Evolutionary conservation across 2,888 invertebrate genomes (phyloP).

Genomic region (Atherix ibis): DNA sequence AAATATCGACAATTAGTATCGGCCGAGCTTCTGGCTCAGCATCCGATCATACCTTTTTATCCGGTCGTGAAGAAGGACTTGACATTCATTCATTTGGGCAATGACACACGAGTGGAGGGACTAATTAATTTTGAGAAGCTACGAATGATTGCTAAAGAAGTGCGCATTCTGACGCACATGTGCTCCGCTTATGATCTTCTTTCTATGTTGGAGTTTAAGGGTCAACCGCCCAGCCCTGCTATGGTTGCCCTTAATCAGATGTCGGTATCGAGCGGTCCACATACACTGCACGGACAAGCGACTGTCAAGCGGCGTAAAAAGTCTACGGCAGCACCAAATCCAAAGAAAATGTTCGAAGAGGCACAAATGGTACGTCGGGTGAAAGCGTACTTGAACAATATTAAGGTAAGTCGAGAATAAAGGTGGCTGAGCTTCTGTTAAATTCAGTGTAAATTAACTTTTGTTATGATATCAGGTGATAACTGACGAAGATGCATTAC

Average conservation of each 20-base stretch:
- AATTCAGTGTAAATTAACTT: too few relatives aligned
- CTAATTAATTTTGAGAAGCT: conserved; percentile 96
- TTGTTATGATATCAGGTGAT: too few relatives aligned
- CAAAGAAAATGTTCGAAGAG: conserved; percentile 98
- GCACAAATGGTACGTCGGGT: conserved; percentile 97
- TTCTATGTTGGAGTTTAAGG: conserved; percentile 69
- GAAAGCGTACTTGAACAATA: conserved; percentile 84
- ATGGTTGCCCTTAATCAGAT: conserved; percentile 80
- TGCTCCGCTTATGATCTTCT: conserved; percentile 82
- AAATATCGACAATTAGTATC: conserved; percentile 91
- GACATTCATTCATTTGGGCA: conserved; percentile 95
- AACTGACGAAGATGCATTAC: conserved; percentile 79
- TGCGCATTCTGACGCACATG: conserved; percentile 79
- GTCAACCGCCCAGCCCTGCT: conserved; percentile 73
- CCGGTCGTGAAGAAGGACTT: conserved; percentile 88
- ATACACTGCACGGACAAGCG: conserved; percentile 43
- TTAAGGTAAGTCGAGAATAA: conserved; percentile 47
- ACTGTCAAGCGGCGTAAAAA: conserved; percentile 83
- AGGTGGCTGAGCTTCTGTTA: too few relatives aligned
- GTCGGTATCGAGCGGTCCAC: conserved; percentile 45
- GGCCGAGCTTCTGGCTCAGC: conserved; percentile 69
- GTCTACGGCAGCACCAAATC: conserved; percentile 79
- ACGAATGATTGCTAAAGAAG: conserved; percentile 96
- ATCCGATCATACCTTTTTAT: conserved; percentile 69
- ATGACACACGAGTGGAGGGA: conserved; percentile 76